Base-by-base conservation (phyloP, 1,140 invertebrate species). In the Drosophila simulans region DNA sequence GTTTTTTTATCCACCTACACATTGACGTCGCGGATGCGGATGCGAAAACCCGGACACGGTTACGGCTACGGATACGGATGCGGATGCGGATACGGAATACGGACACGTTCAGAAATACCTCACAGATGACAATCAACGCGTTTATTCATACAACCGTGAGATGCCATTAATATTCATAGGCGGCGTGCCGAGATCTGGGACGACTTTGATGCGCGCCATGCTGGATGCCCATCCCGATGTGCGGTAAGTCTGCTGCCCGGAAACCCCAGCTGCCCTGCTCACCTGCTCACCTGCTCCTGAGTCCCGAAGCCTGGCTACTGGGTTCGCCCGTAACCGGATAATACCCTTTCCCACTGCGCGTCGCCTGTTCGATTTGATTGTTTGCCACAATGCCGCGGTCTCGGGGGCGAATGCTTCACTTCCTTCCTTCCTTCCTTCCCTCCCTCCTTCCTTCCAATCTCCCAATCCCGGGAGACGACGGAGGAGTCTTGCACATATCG, bases 141-240 rank as follows among this genome's bases (percentile, higher is more conserved):
- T 93, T 31, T 96, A 96, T 92, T 93, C 94, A 49, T 97, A 97
- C 91, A 95, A 97, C 90, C 94, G 97, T 79, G 95, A 97, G 70
- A 97, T 98, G 95, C 97, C 98, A 71, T 93, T 99, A 59, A 98
- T 99, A 86, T 99, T 99, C 93, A 98, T 99, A 92, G 98, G 98
- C 25, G 98, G 98, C 52, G 97, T 99, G 86, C 98, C 98, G 27
- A 95, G 98, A 73, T 99, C 97, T 49, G 98, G 98, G 17, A 99
- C 98, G 3, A 99, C 98, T 39, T 94, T 99, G 56, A 98, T 99
- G 95, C 94, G 99, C 91, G 98, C 98, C 66, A 98, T 99, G 97
- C 93, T 99, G 54, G 99, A 99, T 93, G 98, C 99, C 43, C 99
- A 99, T 95, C 97, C 97, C n/a, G 96, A 98, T 92, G 97, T 99